These are phyloP conservation scores for Sycophila sp. DNA, from an alignment of 1,140 invertebrate species.

Conservation along the genomic window DNA sequence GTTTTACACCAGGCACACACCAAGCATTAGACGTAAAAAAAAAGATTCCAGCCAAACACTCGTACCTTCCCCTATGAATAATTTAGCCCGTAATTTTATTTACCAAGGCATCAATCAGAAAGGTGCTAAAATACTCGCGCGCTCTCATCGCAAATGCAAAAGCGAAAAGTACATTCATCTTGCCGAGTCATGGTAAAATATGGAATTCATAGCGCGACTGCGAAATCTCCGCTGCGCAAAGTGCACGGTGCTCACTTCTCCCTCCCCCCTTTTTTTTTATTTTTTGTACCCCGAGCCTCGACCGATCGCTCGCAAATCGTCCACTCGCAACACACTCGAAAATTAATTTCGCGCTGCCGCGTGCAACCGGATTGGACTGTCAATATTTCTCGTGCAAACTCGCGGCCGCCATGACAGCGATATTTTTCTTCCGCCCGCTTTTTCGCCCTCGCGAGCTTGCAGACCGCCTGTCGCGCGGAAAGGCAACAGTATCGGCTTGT, in stretches of 20 bases:
- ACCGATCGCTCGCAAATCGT: not conserved
- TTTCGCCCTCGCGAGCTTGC: not conserved
- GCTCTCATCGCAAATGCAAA: not conserved
- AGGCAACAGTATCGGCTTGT: not conserved
- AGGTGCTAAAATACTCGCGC: not conserved
- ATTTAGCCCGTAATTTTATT: no score
- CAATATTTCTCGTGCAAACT: slow-evolving; percentile 21
- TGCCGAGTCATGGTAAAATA: no score
- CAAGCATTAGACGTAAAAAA: no score
- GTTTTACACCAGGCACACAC: no score
- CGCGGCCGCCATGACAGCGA: slow-evolving; percentile 6
- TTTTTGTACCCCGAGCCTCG: not conserved
- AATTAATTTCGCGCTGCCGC: not conserved
- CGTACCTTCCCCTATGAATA: no score
- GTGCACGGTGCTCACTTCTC: no score
- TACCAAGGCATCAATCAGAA: not conserved
- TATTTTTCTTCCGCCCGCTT: slow-evolving; percentile 13
- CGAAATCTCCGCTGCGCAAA: no score
- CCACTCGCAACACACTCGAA: slow-evolving; percentile 1
- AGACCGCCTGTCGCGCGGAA: no score
- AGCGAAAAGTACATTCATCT: no score
- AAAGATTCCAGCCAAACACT: no score
- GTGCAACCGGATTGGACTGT: not conserved
- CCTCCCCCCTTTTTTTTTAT: not conserved
- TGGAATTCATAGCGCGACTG: no score